A percentile compares a stretch with the other conserved stretches of the same genome.
These are phyloP conservation scores for Amphiprion percula DNA, from an alignment of 2,113 vertebrate species.

Conservation along the genomic window DNA sequence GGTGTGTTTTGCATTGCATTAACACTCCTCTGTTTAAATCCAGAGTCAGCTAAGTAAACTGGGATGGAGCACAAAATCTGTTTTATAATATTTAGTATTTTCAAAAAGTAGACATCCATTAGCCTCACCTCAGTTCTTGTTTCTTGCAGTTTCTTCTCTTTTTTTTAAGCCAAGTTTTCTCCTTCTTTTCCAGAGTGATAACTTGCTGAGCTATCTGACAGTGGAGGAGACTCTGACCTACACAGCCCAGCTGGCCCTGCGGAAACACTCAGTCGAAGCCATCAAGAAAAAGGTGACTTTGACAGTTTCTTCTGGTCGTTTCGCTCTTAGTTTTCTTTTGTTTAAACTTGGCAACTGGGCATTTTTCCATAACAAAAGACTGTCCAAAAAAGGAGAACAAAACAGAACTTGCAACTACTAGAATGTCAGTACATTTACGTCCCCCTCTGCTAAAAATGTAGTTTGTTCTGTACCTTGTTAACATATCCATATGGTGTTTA, in stretches of 20 bases:
- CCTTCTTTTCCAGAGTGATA: constrained; percentile 85
- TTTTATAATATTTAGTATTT: background rate
- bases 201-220: constrained; percentile 92
- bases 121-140: background rate
- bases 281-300: constrained; percentile 89
- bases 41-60: background rate
- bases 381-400: background rate
- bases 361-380: background rate
- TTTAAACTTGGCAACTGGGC: background rate
- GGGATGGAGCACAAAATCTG: too few relatives aligned
- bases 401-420: too few relatives aligned
- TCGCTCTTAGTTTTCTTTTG: background rate
- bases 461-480: too few relatives aligned
- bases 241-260: constrained; percentile 90
- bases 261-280: constrained; percentile 72
- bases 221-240: constrained; percentile 92
- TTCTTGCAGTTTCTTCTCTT: background rate
- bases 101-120: background rate
- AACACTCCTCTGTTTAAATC: background rate
- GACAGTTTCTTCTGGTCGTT: background rate
- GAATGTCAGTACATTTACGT: background rate
- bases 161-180: background rate
- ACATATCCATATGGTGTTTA: too few relatives aligned
- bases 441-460: too few relatives aligned
- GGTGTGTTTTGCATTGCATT: background rate